phyloP scores from a whole-genome alignment of 2,797 vertebrate genomes.

The Lutjanus campechanus region DNA sequence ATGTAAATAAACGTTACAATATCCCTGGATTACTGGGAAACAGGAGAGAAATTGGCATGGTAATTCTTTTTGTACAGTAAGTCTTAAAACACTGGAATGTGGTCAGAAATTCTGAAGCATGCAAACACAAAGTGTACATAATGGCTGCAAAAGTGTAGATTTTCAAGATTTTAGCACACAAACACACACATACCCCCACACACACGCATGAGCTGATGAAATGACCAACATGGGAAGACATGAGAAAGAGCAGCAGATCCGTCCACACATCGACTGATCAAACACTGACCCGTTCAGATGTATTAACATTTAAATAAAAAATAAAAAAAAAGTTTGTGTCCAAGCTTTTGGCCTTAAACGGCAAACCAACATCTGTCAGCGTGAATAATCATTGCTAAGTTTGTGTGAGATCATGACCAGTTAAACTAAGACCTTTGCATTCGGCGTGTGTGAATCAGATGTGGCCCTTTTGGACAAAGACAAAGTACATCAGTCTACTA shows the following conservation, averaged over 20 bases:
- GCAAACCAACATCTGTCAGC: conserved; percentile 15
- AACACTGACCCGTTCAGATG: conserved; percentile 18
- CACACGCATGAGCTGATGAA: conserved; percentile 4
- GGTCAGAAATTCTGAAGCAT: conserved; percentile 51
- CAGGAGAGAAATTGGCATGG: not conserved
- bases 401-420: conserved; percentile 22
- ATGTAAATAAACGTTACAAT: not conserved
- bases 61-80: conserved; percentile 13
- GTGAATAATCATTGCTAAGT: conserved; percentile 7
- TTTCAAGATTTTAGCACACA: not conserved
- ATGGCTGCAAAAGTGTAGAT: not conserved
- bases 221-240: conserved; percentile 34
- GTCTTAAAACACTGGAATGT: conserved; percentile 45
- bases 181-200: not conserved
- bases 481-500: conserved; percentile 38
- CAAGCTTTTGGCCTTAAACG: conserved; percentile 24
- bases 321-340: conserved; percentile 8
- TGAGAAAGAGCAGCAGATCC: conserved; percentile 21
- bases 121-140: conserved; percentile 41
- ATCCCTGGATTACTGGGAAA: not conserved
- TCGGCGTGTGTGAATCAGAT: conserved; percentile 8
- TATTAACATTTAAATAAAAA: not conserved
- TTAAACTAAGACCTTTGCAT: conserved; percentile 27
- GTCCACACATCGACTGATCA: conserved; percentile 12
- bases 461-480: conserved; percentile 26